Conservation (phyloP, 2,113 vertebrate genomes). For the Micronycteris hirsuta region DNA sequence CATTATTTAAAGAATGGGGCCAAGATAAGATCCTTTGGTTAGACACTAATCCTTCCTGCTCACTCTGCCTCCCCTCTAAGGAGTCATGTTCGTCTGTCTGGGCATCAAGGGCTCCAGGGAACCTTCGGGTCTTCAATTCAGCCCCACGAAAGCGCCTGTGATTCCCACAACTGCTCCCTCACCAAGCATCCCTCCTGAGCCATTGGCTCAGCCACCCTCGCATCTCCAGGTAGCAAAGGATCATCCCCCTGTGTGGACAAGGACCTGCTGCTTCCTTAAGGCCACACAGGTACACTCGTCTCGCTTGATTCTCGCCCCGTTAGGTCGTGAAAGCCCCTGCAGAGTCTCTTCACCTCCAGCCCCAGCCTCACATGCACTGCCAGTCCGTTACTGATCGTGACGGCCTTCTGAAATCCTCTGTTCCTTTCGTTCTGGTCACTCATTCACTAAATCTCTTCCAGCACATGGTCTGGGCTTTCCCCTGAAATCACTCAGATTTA, state of each 20-base stretch:
- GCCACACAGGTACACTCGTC: not conserved
- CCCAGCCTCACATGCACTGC: not conserved
- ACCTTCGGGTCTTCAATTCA: not conserved
- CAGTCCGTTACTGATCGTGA: not conserved
- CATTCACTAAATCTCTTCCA: not conserved
- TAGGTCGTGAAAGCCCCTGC: not conserved
- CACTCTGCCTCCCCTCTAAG: not conserved
- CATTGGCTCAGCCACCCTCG: not conserved
- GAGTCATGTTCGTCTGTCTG: not conserved
- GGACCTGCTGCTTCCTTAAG: not conserved
- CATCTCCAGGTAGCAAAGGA: not conserved
- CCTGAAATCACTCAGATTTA: not conserved
- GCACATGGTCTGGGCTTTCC: not conserved
- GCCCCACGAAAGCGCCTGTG: not conserved
- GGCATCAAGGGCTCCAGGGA: not conserved
- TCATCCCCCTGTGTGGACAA: not conserved
- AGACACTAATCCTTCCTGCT: not conserved
- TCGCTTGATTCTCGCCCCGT: not conserved
- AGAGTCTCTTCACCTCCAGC: not conserved
- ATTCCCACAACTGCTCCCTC: not conserved
- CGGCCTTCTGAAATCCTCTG: not conserved
- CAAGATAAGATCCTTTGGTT: not conserved
- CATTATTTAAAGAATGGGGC: not conserved
- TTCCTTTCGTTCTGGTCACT: not conserved
- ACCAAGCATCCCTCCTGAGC: not conserved